Percentiles rank a stretch among this genome's conserved stretches.
These are phyloP conservation scores for Actinemys pallida DNA, from an alignment of 2,113 vertebrate species.

Conservation along the genomic window DNA sequence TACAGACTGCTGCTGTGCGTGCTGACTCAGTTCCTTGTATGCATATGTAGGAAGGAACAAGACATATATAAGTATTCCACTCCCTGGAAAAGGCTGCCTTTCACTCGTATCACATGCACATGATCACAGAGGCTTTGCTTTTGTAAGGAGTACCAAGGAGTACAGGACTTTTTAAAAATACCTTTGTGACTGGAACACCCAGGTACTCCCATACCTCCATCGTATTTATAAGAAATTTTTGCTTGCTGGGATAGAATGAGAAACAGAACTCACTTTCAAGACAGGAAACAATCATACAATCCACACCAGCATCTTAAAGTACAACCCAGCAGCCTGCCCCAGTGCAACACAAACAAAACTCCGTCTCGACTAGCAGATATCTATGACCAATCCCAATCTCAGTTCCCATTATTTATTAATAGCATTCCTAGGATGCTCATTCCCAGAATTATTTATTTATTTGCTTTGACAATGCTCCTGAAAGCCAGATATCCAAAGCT, in stretches of 20 bases:
- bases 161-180: background rate
- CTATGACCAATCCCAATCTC: background rate
- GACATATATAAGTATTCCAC: background rate
- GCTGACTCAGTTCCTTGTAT: background rate
- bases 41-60: background rate
- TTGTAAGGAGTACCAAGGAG: background rate
- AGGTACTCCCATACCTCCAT: accelerated
- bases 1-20: accelerated
- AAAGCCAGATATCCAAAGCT: background rate
- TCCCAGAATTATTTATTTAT: too few relatives aligned
- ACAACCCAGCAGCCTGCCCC: background rate
- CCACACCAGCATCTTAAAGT: background rate
- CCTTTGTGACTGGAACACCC: background rate
- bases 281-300: background rate
- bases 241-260: background rate
- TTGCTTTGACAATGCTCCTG: background rate
- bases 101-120: accelerated
- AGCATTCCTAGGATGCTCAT: background rate
- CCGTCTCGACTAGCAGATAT: background rate
- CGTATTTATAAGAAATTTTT: background rate
- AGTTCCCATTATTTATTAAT: background rate
- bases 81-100: background rate
- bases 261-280: background rate
- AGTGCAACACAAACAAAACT: background rate
- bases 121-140: background rate